Evolutionary conservation across 1,140 invertebrate genomes (phyloP), one percentile per base, ranked within the genome.

Genomic region (Drosophila obscura): DNA sequence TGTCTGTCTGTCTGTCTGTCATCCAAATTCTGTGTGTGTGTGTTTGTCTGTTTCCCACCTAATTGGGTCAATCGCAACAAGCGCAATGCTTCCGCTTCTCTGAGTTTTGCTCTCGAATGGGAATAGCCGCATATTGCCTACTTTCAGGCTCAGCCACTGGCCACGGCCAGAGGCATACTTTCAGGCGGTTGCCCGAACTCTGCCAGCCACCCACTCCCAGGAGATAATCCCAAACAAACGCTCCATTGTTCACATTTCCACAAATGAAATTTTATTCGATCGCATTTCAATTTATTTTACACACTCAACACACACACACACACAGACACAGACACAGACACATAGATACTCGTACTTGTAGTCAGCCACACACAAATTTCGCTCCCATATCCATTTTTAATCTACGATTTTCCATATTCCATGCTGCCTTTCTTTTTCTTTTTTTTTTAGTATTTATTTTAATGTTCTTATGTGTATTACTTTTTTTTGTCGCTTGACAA

Each of bases 241-340:
- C 8, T n/a, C n/a, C 8, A 8, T 41, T 44, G 31, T 24, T 53
- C 43, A 58, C 67, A 49, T 59, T 58, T 74, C 31, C 71, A 74
- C 61, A 73, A 65, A 65, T 75, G 19, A 53, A 59, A 53, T 64
- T 74, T 74, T 66, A 65, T 74, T 74, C 49, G 19, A 64, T 64
- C 71, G 71, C 55, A 58, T 73, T 74, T 65, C 35, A 43, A 50
- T 57, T 50, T 58, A 49, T 68, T 71, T 69, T 50, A 71, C 65
- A 71, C 55, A 69, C 15, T 68, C 44, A 68, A 48, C 22, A 22
- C 3, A 24, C 4, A 24, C 3, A 62, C 35, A 72, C 49, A 62
- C 8, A 31, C 39, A 28, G 39, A 35, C 28, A 61, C 49, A 62
- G 19, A 19, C 22, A 24, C 3, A 24, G 22, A 72, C 43, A 73